These are phyloP conservation scores for rabbit (Oryctolagus cuniculus) DNA, from an alignment of 2,113 vertebrate species.

Conservation along the genomic window DNA sequence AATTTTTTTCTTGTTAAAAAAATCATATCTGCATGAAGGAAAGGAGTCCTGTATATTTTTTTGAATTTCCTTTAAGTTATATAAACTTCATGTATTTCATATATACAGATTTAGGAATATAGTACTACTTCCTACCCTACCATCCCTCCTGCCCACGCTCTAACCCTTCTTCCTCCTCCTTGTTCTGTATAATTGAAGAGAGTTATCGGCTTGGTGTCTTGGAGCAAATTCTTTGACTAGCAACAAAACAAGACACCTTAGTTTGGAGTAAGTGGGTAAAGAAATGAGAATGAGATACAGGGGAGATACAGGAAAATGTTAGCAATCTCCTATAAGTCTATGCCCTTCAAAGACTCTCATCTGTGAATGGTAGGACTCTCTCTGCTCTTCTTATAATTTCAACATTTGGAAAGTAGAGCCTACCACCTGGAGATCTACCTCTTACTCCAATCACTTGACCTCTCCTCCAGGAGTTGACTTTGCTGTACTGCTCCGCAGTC, in stretches of 20 bases:
- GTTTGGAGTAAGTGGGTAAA: neutral
- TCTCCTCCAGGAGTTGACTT: neutral
- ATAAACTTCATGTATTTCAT: no score
- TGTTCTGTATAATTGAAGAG: neutral
- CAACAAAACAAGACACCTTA: neutral
- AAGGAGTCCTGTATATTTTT: neutral
- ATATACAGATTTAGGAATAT: no score
- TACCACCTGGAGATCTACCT: neutral
- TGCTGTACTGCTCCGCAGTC: neutral
- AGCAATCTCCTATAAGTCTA: neutral
- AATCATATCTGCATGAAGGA: neutral
- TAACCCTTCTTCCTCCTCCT: no score
- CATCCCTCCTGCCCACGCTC: no score
- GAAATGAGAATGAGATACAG: neutral
- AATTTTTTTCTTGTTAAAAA: neutral
- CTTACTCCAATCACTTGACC: neutral
- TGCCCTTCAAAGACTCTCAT: neutral
- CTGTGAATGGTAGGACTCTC: neutral
- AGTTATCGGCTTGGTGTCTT: neutral
- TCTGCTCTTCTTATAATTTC: neutral
- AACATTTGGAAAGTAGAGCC: neutral
- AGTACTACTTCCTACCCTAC: no score
- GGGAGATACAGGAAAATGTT: neutral
- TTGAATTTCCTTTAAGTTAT: no score
- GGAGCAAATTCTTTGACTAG: neutral